Evolutionary conservation across 2,888 invertebrate genomes (phyloP), one percentile per base, ranked within the genome.

Genomic region (Alentia gelatinosa): DNA sequence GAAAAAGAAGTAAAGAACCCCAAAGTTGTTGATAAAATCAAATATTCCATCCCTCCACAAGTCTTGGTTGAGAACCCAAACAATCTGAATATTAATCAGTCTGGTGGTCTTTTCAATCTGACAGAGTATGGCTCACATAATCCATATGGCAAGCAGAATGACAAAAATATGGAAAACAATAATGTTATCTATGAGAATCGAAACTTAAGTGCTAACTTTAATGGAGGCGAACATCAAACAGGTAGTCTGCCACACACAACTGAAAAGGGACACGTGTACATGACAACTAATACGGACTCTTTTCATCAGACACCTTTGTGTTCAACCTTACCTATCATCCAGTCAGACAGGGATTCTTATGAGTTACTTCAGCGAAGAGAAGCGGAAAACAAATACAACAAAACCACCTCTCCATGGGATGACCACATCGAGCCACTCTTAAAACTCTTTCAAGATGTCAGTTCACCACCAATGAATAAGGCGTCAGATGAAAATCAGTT

Each of bases 381-480:
- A 74, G 12, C 33, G 30, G 5, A 35, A 35, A 79, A 79, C 12
- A 35, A 79, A 33, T 15, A 79, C 39, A 79, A 37, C 19, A 79
- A 79, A 37, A 9, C 42, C 4, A 47, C 86, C 3, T 86, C 86
- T 86, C 33, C 86, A 3, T 86, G 86, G 86, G 86, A 86, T 47
- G 30, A 50, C 47, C 86, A 86, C 30, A 86, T 86, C 1, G 86
- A 9, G 33, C 86, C 86, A 30, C 30, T 86, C 9, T 19, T 86
- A 1, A 86, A 86, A 30, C 86, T 86, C 15, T 86, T 86, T 47
- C 86, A 86, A n/a, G 47, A 86, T 47, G 86, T 50, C 1, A 47
- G 39, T 23, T 79, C 79, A 26, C 39, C 79, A 35, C 79, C 79
- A 19, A 35, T 35, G 12, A 39, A 39, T 3, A 79, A 79, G n/a